Base-by-base conservation (phyloP, 2,888 invertebrate species). In the Gonocerus acuteangulatus region DNA sequence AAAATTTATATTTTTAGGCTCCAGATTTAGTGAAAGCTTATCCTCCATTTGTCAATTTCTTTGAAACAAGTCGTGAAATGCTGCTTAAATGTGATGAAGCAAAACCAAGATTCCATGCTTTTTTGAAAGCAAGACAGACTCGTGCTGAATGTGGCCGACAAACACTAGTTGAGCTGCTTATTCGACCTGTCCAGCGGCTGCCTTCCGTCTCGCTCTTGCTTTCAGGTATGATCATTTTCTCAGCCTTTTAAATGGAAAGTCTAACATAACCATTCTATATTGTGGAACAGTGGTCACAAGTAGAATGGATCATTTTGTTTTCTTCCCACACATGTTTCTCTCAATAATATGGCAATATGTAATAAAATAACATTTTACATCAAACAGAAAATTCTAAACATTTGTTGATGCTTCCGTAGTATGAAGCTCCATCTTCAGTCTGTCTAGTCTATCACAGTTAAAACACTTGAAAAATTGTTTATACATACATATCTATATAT, bases 31-130 rank as follows among this genome's bases (percentile, higher is more conserved):
- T 89, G 68, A 94, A 91, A 76, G 91, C 94, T 1, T 99, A 99
- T 78, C 96, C 96, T 65, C 94, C 95, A 18, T 99, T 95, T 77
- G 89, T 99, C 60, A 99, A 99, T 78, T 96, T 91, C 78, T 96
- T 95, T 75, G 96, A 97, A 76, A 90, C 92, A 74, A 93, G 94
- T 76, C 95, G 95, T 76, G 92, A 94, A 72, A 89, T 90, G 79
- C 82, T 99, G 72, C 80, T 84, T 71, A 84, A 86, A 72, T 95
- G 95, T 79, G 95, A 95, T 79, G 84, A 84, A 73, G 87, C 85
- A 72, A 94, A 95, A 77, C 94, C 95, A 42, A 79, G 80, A 75
- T 99, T 99, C 80, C 95, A 96, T 79, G 96, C 96, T 72, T 97
- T 97, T 79, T 82, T 97, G 67, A 96, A 95, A 80, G 93, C 95